phyloP scores from a whole-genome alignment of 1,140 invertebrate species.

The Nasonia giraulti region DNA sequence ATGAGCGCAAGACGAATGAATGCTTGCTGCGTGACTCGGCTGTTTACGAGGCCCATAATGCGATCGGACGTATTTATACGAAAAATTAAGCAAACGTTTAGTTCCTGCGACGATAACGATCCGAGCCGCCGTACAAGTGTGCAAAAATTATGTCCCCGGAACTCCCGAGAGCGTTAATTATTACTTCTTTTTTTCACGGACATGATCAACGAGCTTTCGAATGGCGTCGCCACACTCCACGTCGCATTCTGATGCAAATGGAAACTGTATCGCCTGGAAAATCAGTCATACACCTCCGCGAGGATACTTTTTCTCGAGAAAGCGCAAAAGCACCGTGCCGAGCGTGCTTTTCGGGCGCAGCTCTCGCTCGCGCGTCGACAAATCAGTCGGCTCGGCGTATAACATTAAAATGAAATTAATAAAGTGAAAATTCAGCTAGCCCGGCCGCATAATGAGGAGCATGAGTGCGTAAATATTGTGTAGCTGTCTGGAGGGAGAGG shows the following conservation, averaged over 20 bases:
- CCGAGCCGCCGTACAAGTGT: neutral
- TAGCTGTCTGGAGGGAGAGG: neutral
- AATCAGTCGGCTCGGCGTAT: neutral
- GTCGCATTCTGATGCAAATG: neutral
- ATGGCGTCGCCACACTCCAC: no score
- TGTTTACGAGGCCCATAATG: constrained; percentile 10
- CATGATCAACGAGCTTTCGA: no score
- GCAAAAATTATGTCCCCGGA: no score
- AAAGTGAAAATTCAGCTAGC: constrained; percentile 5
- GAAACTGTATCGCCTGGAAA: neutral
- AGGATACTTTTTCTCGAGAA: neutral
- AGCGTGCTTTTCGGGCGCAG: no score
- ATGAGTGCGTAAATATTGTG: constrained; percentile 33
- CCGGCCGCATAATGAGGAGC: constrained; percentile 8
- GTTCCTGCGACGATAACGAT: neutral
- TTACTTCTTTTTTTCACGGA: no score
- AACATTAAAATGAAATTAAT: constrained; percentile 41
- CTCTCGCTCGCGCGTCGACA: neutral
- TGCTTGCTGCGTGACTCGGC: constrained; percentile 8
- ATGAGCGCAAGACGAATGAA: constrained; percentile 28
- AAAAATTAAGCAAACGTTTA: constrained; percentile 35
- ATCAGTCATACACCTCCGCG: neutral
- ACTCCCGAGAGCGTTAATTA: no score
- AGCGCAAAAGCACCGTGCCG: constrained; percentile 9
- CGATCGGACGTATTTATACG: constrained; percentile 7